Base-by-base conservation (phyloP, 2,113 vertebrate species). In the Petroica traversi region DNA sequence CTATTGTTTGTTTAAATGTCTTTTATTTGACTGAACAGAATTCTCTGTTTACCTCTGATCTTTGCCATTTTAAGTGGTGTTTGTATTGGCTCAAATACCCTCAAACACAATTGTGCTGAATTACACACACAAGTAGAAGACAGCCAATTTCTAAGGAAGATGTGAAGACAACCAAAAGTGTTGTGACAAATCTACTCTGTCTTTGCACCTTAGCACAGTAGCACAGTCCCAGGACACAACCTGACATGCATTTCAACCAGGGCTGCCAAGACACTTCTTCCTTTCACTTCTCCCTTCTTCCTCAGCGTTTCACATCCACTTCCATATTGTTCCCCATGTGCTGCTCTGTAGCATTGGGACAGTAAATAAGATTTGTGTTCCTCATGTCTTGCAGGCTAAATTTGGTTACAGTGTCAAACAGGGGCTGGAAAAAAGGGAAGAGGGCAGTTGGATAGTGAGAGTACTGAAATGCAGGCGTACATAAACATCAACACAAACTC, bases 31-130 rank as follows among this genome's bases (percentile, higher is more conserved):
- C 55, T 46, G 34, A 91, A 76, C 62, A 85, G 85, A 93, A 91
- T 92, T 95, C 58, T 81, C 67, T 95, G 57, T 93, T 95, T 96
- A 76, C 64, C 63, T 92, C 61, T 74, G 57, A 77, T 87, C 76
- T 28, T 95, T 92, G 61, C 51, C 24, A 14, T 61, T 61, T 91
- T 72, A 38, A 76, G 77, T 79, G 63, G 58, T 95, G 89, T 88
- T 95, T 95, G 38, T 79, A 51, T 95, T 94, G 93, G 85, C 89
- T 96, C 71, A 77, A 33, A 62, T 62, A 49, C 38, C 36, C n/a
- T 71, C 40, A 45, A 90, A 69, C 34, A 40, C 0, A 0, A 16
- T 7, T 87, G 62, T 57, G 33, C 62, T 87, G 68, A 81, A 23
- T 72, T 87, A 34, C n/a, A 45, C n/a, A 48, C 22, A 49, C 1